A percentile compares a stretch with the other conserved stretches of the same genome.
phyloP scores from a whole-genome alignment of 2,113 vertebrate species.

The Dromas ardeola region DNA sequence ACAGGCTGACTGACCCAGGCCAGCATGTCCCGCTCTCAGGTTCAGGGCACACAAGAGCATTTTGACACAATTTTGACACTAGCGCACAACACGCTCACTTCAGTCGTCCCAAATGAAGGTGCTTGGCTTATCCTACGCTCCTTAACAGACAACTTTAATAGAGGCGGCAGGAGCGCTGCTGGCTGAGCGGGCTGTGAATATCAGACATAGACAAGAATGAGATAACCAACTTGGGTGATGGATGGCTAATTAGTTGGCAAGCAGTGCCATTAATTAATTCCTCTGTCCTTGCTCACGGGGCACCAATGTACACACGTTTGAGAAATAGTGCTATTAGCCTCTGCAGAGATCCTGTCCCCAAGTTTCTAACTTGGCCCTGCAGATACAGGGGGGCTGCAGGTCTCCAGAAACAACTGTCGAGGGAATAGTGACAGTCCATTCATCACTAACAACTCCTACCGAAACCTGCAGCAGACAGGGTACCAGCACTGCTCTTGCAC shows the following conservation, averaged over 20 bases:
- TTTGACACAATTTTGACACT: background rate
- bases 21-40: background rate
- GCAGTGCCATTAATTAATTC: slow-evolving; percentile 21
- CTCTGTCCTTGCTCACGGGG: background rate
- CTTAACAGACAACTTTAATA: background rate
- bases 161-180: background rate
- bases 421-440: background rate
- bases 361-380: background rate
- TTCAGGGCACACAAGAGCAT: background rate
- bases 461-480: background rate
- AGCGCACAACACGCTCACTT: fast-evolving
- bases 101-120: fast-evolving
- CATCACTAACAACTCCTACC: background rate
- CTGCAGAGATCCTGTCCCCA: background rate
- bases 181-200: background rate
- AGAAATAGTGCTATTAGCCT: background rate
- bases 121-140: background rate
- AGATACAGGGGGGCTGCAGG: background rate
- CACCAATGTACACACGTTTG: background rate
- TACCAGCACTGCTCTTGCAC: background rate
- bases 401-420: background rate
- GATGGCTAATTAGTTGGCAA: slow-evolving; percentile 43
- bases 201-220: background rate
- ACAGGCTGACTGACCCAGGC: background rate
- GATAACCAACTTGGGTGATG: slow-evolving; percentile 6